These are phyloP conservation scores for Tretioscincus oriximinensis DNA, from an alignment of 2,113 vertebrate genomes.

Conservation along the genomic window DNA sequence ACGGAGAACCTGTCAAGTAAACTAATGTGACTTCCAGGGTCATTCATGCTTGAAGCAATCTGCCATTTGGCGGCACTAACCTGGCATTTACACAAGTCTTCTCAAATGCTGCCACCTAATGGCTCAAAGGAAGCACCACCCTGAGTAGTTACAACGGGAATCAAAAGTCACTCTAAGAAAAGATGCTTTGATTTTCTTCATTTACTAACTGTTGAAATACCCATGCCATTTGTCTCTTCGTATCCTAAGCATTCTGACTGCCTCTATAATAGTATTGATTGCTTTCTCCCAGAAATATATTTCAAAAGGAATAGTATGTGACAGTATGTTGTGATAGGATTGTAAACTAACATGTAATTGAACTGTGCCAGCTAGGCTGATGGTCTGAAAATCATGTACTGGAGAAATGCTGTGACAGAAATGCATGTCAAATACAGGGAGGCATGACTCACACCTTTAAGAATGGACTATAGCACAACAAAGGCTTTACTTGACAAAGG, in stretches of 20 bases:
- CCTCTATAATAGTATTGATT: neutral
- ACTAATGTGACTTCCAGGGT: neutral
- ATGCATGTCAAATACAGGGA: too few relatives aligned
- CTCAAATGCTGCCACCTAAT: constrained; percentile 77
- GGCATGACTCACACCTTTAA: too few relatives aligned
- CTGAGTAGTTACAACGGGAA: neutral
- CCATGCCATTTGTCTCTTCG: neutral
- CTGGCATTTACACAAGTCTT: constrained; percentile 51
- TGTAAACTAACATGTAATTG: neutral
- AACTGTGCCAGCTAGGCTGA: neutral
- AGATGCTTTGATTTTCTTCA: neutral
- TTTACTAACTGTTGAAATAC: neutral
- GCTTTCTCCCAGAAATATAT: too few relatives aligned
- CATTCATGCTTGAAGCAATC: constrained; percentile 2
- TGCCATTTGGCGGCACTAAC: constrained; percentile 37
- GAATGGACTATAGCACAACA: too few relatives aligned
- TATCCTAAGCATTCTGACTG: neutral
- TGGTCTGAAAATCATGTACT: neutral
- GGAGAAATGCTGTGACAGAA: neutral
- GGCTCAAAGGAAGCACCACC: constrained; percentile 48
- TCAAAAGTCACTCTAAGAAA: neutral
- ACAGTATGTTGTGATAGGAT: neutral
- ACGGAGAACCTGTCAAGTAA: neutral
- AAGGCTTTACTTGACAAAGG: too few relatives aligned
- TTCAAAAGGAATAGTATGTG: neutral